Percentiles rank a stretch among this genome's conserved stretches.
phyloP scores from a whole-genome alignment of 2,888 invertebrate genomes.

The Cataglyphis livida region DNA sequence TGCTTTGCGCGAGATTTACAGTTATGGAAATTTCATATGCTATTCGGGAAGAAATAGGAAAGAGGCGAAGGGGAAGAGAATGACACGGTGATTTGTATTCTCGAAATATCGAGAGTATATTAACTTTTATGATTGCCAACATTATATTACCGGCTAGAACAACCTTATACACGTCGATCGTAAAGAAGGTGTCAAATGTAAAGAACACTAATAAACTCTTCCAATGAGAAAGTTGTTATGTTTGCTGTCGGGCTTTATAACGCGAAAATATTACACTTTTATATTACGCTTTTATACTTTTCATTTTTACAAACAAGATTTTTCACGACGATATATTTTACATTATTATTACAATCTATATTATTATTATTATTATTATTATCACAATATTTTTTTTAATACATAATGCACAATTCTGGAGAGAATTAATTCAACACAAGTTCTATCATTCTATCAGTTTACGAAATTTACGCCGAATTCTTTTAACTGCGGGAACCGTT shows the following conservation, averaged over 20 bases:
- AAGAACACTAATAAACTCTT: constrained; percentile 71
- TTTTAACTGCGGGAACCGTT: constrained; percentile 22
- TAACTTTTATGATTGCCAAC: constrained; percentile 70
- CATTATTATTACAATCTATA: neutral
- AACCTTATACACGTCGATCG: constrained; percentile 65
- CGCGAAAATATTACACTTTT: constrained; percentile 46
- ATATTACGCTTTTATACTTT: constrained; percentile 41
- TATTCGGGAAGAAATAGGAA: constrained; percentile 44
- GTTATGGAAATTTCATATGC: constrained; percentile 53
- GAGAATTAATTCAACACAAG: neutral
- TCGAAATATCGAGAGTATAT: constrained; percentile 56
- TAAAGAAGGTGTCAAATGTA: constrained; percentile 65
- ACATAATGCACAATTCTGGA: neutral
- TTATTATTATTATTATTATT: neutral
- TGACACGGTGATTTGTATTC: constrained; percentile 49
- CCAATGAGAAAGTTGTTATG: constrained; percentile 75
- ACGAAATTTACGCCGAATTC: neutral
- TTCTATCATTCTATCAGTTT: neutral
- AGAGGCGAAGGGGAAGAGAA: constrained; percentile 1
- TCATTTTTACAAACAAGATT: neutral
- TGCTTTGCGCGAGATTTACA: constrained; percentile 33
- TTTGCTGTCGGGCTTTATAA: constrained; percentile 67
- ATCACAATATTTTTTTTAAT: neutral
- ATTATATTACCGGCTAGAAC: constrained; percentile 62
- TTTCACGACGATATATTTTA: neutral